These are phyloP conservation scores for Leucophenga maculata DNA, from an alignment of 2,888 invertebrate genomes.

Conservation along the genomic window DNA sequence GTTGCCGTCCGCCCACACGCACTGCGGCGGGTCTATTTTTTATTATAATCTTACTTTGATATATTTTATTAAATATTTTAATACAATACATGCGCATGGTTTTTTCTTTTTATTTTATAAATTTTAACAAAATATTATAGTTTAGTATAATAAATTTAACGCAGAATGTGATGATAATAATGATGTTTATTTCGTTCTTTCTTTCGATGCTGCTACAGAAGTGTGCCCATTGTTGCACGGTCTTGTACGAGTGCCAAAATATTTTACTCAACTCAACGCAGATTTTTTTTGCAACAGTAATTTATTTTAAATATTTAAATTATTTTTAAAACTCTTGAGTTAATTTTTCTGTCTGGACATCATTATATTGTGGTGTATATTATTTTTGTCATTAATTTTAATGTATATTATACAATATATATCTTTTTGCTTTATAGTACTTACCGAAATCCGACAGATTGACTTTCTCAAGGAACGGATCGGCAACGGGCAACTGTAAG, in stretches of 20 bases:
- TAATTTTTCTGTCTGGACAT: slow-evolving; percentile 38
- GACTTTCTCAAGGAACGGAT: slow-evolving; percentile 92
- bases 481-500: slow-evolving; percentile 89
- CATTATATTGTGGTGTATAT: background rate
- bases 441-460: slow-evolving; percentile 84
- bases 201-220: background rate
- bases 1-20: no score
- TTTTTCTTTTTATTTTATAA: no score
- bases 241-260: background rate
- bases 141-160: no score
- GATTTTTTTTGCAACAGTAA: background rate
- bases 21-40: no score
- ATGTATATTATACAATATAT: background rate
- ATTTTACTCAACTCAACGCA: background rate
- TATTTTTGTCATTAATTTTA: slow-evolving; percentile 28
- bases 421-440: slow-evolving; percentile 63
- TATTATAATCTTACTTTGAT: no score
- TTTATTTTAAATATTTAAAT: slow-evolving; percentile 1
- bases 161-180: no score
- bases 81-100: no score
- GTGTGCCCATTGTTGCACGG: slow-evolving; percentile 6
- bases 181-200: no score
- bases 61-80: no score
- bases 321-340: background rate
- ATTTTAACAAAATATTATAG: no score